These are phyloP conservation scores for Drosophila macrospina DNA, from an alignment of 2,888 invertebrate species.

Conservation along the genomic window DNA sequence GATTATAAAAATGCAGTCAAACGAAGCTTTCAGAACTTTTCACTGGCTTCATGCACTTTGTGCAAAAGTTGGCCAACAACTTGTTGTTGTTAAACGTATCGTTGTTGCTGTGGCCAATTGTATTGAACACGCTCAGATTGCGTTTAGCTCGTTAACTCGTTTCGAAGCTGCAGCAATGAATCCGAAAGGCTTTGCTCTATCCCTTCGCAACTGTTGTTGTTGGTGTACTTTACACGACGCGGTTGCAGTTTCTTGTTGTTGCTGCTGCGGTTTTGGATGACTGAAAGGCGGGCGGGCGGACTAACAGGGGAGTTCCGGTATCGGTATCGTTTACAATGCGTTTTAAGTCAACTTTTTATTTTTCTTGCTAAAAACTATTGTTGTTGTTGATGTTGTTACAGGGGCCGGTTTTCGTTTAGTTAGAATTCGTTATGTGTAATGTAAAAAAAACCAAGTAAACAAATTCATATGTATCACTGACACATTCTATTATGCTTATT, in stretches of 20 bases:
- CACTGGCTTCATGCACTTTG: constrained; percentile 38
- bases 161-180: constrained; percentile 38
- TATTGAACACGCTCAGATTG: constrained; percentile 45
- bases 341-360: constrained; percentile 48
- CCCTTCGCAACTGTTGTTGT: constrained; percentile 36
- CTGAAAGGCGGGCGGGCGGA: constrained; percentile 28
- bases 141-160: constrained; percentile 63
- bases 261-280: constrained; percentile 55
- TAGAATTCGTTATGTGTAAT: constrained; percentile 49
- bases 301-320: constrained; percentile 57
- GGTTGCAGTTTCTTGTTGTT: constrained; percentile 51
- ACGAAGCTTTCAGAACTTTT: constrained; percentile 45
- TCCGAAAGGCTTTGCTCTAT: constrained; percentile 31
- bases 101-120: constrained; percentile 29
- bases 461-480: constrained; percentile 65
- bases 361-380: constrained; percentile 42
- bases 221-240: constrained; percentile 61
- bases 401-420: constrained; percentile 48
- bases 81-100: constrained; percentile 27
- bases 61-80: constrained; percentile 45
- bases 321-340: constrained; percentile 64
- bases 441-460: constrained; percentile 51
- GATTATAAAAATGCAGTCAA: constrained; percentile 60
- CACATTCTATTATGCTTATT: constrained; percentile 52
- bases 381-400: constrained; percentile 29